Percentiles rank a stretch among this genome's conserved stretches.
Evolutionary conservation across 2,113 vertebrate genomes (phyloP).

Genomic region (Serilophus lunatus): DNA sequence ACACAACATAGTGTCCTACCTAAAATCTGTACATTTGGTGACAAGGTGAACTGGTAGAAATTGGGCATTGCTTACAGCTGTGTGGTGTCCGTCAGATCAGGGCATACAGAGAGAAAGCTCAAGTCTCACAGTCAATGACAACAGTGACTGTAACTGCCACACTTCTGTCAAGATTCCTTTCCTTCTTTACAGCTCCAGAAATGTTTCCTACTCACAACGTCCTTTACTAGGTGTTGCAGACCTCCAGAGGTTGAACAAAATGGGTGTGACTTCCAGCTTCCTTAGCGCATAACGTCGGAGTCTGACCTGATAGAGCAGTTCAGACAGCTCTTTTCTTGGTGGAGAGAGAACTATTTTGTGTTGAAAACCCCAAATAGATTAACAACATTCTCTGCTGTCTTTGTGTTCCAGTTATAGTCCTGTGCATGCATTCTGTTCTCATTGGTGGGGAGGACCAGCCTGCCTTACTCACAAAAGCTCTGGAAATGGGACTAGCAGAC

Average conservation of each 20-base stretch:
- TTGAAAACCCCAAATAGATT: neutral
- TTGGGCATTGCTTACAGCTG: neutral
- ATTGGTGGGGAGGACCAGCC: constrained; percentile 84
- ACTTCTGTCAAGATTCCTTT: neutral
- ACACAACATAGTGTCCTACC: neutral
- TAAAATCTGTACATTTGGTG: neutral
- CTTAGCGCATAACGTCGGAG: too few relatives aligned
- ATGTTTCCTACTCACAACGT: neutral
- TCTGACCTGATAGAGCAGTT: neutral
- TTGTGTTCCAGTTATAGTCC: constrained; percentile 82
- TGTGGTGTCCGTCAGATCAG: neutral
- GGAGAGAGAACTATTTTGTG: neutral
- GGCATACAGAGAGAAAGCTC: neutral
- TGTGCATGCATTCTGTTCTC: constrained; percentile 91
- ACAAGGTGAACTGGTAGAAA: rapidly evolving
- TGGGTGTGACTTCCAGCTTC: rapidly evolving
- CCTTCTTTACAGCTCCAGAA: neutral
- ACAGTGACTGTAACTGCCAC: neutral
- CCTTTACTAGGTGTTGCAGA: neutral
- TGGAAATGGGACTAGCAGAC: constrained; percentile 83
- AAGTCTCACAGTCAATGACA: neutral
- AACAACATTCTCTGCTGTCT: neutral
- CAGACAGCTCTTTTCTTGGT: neutral
- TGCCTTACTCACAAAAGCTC: constrained; percentile 80
- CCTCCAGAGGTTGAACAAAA: neutral